Conservation (phyloP, 1,140 invertebrate species). For the Odontomachus brunneus region DNA sequence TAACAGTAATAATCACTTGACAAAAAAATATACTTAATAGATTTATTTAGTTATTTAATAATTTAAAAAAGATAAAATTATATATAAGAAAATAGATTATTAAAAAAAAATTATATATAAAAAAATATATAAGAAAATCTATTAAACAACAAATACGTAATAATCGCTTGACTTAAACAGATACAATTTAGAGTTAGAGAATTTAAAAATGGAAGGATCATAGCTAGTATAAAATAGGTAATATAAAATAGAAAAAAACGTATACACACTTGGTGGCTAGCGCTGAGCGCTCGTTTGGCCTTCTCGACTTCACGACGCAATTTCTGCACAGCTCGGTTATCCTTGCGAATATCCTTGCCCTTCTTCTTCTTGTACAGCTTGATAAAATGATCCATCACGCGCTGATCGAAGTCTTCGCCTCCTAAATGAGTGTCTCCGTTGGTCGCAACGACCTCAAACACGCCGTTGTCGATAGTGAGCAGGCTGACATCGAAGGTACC, state of each 20-base stretch:
- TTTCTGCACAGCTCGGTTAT: constrained; percentile 98
- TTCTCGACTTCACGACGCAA: constrained; percentile 98
- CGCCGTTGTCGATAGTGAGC: constrained; percentile 99
- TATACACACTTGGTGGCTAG: constrained; percentile 92
- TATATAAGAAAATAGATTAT: no score
- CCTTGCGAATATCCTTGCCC: constrained; percentile 98
- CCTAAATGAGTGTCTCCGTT: constrained; percentile 99
- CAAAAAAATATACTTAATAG: no score
- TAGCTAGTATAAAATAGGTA: background rate
- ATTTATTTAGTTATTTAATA: no score
- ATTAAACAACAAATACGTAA: constrained; percentile 22
- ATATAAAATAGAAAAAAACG: background rate
- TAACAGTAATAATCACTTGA: constrained; percentile 2
- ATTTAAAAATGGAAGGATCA: background rate
- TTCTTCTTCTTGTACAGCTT: constrained; percentile 99
- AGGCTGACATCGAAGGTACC: constrained; percentile 99
- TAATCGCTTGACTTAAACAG: background rate
- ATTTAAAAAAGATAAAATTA: no score
- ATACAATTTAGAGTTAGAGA: background rate
- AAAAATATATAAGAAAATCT: no score
- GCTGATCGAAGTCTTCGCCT: constrained; percentile 99
- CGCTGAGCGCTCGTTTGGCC: constrained; percentile 97
- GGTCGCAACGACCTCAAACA: constrained; percentile 96
- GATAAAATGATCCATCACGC: constrained; percentile 99
- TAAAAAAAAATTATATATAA: no score